These are phyloP conservation scores for Drosophila teissieri DNA, from an alignment of 1,140 invertebrate genomes.

Conservation along the genomic window DNA sequence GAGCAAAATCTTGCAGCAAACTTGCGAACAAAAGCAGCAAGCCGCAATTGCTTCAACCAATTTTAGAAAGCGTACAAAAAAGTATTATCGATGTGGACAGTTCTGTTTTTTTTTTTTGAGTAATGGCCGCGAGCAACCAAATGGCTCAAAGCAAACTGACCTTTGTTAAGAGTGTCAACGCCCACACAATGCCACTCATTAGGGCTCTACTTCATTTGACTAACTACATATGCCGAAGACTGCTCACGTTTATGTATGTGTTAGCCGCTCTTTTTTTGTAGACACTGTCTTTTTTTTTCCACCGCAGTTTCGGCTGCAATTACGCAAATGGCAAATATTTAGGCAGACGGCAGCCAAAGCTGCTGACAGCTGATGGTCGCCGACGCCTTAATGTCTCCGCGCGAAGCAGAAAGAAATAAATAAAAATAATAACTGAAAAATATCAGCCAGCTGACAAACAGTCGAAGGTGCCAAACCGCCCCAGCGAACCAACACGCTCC, in stretches of 20 bases:
- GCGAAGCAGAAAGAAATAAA: constrained; percentile 13
- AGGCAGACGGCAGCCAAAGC: constrained; percentile 49
- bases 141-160: constrained; percentile 15
- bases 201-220: constrained; percentile 36
- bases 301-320: constrained; percentile 48
- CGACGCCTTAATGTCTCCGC: constrained; percentile 33
- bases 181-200: constrained; percentile 43
- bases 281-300: constrained; percentile 16
- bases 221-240: constrained; percentile 11
- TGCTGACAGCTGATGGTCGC: constrained; percentile 56
- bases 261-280: constrained; percentile 13
- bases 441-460: constrained; percentile 41
- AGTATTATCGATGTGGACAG: constrained; percentile 11
- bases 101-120: not conserved
- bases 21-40: constrained; percentile 4
- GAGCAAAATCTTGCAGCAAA: not conserved
- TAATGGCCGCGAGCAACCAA: not conserved
- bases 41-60: constrained; percentile 16
- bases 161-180: constrained; percentile 34
- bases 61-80: constrained; percentile 17
- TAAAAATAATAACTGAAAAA: constrained; percentile 41
- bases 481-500: constrained; percentile 40
- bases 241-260: constrained; percentile 15
- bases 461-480: constrained; percentile 44
- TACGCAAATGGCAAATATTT: constrained; percentile 63